Conservation (phyloP, 2,888 invertebrate genomes). For the Drosophila histrio region DNA sequence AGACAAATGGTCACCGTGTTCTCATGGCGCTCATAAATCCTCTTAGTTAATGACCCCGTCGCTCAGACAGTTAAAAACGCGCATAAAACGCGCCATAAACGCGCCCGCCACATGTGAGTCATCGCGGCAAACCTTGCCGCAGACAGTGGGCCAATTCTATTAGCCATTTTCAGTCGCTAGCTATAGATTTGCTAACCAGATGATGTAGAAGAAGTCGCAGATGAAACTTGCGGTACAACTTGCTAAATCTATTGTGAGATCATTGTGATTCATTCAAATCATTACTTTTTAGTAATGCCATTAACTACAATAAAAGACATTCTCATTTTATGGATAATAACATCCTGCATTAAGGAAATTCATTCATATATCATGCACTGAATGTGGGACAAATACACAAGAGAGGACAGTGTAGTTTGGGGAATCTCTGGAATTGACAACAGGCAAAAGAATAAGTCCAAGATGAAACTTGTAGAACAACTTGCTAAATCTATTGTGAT, state of each 20-base stretch:
- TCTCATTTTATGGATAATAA: not conserved
- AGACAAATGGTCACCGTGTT: slow-evolving; percentile 76
- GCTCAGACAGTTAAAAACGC: slow-evolving; percentile 73
- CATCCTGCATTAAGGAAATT: not conserved
- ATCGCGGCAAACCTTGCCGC: slow-evolving; percentile 28
- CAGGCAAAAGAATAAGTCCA: not conserved
- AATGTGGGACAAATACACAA: too few species aligned
- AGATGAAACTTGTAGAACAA: slow-evolving; percentile 33
- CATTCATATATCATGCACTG: not conserved
- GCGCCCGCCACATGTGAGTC: slow-evolving; percentile 53
- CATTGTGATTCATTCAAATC: slow-evolving; percentile 18
- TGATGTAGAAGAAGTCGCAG: not conserved
- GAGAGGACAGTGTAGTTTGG: too few species aligned
- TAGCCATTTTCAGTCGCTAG: slow-evolving; percentile 15
- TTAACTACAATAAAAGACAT: not conserved
- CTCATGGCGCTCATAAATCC: slow-evolving; percentile 72
- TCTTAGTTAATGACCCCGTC: slow-evolving; percentile 78
- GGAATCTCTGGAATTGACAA: not conserved
- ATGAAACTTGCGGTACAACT: slow-evolving; percentile 40
- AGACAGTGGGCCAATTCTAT: slow-evolving; percentile 51
- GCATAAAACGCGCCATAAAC: slow-evolving; percentile 68
- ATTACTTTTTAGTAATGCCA: not conserved
- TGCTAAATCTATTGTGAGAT: slow-evolving; percentile 27
- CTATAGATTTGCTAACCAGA: slow-evolving; percentile 6
- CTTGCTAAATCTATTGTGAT: slow-evolving; percentile 24